phyloP scores from a whole-genome alignment of 2,797 vertebrate genomes.

The Sebastes reedi region DNA sequence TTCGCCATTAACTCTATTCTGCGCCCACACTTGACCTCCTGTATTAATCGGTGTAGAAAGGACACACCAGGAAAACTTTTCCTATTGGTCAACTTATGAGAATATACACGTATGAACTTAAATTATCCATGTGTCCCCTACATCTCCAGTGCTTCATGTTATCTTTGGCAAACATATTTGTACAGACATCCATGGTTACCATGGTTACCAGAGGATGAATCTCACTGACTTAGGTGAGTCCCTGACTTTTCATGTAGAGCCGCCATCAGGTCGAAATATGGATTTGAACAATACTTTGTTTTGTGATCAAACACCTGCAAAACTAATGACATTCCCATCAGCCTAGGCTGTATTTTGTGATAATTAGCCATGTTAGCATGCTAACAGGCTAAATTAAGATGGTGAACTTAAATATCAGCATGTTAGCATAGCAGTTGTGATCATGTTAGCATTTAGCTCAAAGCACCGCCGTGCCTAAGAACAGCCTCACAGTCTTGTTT shows the following conservation, averaged over 20 bases:
- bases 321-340: too few species aligned
- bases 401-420: too few species aligned
- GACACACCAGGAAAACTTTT: not conserved
- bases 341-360: too few species aligned
- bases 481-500: too few species aligned
- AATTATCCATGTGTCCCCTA: not conserved
- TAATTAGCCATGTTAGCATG: too few species aligned
- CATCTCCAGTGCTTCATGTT: not conserved
- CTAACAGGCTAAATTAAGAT: too few species aligned
- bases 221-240: not conserved
- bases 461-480: too few species aligned
- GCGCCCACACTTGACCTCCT: slow-evolving; percentile 4
- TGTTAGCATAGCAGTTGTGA: too few species aligned
- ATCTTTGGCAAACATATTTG: not conserved
- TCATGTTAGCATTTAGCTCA: too few species aligned
- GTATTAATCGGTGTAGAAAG: not conserved
- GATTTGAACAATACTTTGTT: too few species aligned
- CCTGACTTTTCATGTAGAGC: not conserved
- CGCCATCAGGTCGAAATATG: too few species aligned
- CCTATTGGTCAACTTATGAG: not conserved
- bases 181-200: not conserved
- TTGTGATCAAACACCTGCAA: too few species aligned
- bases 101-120: not conserved
- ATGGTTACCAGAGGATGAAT: not conserved
- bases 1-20: slow-evolving; percentile 56